A percentile compares a stretch with the other conserved stretches of the same genome.
phyloP scores from a whole-genome alignment of 92 coral and sea anemone species.

The Zoanthus gigantus region DNA sequence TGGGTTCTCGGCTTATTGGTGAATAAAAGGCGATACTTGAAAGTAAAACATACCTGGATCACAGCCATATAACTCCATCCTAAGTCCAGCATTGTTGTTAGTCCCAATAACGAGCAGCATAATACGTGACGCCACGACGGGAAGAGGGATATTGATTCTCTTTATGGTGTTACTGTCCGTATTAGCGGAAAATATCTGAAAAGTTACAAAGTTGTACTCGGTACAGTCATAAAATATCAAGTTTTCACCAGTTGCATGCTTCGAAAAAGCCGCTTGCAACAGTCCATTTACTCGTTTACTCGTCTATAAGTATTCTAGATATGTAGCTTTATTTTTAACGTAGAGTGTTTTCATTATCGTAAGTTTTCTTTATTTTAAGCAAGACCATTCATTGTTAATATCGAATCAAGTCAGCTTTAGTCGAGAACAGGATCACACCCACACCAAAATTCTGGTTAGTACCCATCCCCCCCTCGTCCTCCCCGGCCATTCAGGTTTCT shows the following conservation, averaged over 20 bases:
- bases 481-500: neutral
- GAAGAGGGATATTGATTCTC: slow-evolving; percentile 68
- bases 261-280: neutral
- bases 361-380: too few relatives aligned
- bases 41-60: slow-evolving; percentile 64
- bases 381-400: too few relatives aligned
- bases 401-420: too few relatives aligned
- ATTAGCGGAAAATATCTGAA: slow-evolving; percentile 70
- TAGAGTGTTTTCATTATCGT: too few relatives aligned
- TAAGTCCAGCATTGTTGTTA: slow-evolving; percentile 71
- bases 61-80: slow-evolving; percentile 89
- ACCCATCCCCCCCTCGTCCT: too few relatives aligned
- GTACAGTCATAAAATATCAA: neutral
- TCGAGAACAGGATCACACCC: too few relatives aligned
- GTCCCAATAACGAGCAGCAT: slow-evolving; percentile 46
- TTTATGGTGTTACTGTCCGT: slow-evolving; percentile 62
- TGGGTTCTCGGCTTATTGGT: too few relatives aligned
- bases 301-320: too few relatives aligned
- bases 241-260: neutral
- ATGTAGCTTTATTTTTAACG: too few relatives aligned
- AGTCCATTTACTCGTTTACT: too few relatives aligned
- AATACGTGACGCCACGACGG: slow-evolving; percentile 70
- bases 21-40: too few relatives aligned
- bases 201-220: neutral
- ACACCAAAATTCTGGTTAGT: too few relatives aligned